Evolutionary conservation across 2,113 vertebrate genomes (phyloP).

Genomic region (Dendrocopos noguchii): DNA sequence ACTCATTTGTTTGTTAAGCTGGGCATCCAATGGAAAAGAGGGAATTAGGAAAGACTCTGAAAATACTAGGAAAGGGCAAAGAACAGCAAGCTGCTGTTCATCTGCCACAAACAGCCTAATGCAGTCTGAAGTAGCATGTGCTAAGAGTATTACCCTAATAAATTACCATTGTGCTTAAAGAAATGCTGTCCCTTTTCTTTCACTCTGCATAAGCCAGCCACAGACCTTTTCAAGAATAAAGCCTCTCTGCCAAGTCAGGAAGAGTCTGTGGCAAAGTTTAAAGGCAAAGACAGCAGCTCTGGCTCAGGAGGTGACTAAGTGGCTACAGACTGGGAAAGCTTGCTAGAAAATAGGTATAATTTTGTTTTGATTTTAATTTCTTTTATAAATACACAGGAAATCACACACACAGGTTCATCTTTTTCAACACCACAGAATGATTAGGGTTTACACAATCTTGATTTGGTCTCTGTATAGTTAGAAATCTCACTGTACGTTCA

Average conservation of each 20-base stretch:
- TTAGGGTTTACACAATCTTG: not conserved
- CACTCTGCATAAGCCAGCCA: not conserved
- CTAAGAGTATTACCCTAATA: not conserved
- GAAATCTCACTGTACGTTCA: not conserved
- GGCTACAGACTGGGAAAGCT: not conserved
- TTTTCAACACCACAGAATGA: not conserved
- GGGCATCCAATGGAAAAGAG: not conserved
- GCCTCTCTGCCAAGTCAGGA: not conserved
- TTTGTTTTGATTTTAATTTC: not conserved
- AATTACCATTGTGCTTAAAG: not conserved
- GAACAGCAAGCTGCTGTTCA: constrained; percentile 28
- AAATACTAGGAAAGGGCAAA: constrained; percentile 25
- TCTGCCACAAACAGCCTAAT: not conserved
- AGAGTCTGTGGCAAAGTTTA: not conserved
- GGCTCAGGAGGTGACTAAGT: not conserved
- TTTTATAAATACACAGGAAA: not conserved
- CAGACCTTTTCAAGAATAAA: not conserved
- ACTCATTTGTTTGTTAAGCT: constrained; percentile 56
- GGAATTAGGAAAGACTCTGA: not conserved
- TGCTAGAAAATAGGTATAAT: not conserved
- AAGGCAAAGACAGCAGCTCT: not conserved
- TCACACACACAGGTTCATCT: not conserved
- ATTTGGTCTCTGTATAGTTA: not conserved
- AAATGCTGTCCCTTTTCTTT: not conserved
- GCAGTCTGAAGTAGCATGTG: not conserved